Evolutionary conservation across 1,140 invertebrate species (phyloP), one percentile per base, ranked within the genome.

Genomic region (Zaprionus africanus): DNA sequence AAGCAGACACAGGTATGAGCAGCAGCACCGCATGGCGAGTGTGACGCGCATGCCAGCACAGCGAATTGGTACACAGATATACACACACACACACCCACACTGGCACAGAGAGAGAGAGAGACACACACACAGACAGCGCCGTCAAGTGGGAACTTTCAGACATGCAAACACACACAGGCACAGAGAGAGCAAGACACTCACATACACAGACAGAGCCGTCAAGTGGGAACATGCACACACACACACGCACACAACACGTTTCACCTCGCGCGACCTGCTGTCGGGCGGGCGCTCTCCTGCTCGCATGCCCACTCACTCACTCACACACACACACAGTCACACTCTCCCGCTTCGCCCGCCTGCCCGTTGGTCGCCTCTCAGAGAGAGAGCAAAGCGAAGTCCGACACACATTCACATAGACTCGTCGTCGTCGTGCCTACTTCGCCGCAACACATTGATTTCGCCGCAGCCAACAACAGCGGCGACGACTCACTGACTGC

Each of bases 241-340:
- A 57, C n/a, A 36, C 15, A 63, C 19, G 19, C 11, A 51, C 19
- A 5, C 46, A 22, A 51, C 49, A 43, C 56, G 67, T 81, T 80
- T 84, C 82, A 84, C 81, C 82, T 83, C 82, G 36, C 51, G 67
- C 81, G 81, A 83, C 81, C 81, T 83, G 76, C 80, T 58, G 66
- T 58, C 38, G 13, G 36, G 54, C 3, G 17, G 17, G 5, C 36
- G 19, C 24, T 56, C 17, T 54, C 36, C 7, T 17, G 12, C 24
- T 22, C 34, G 9, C 13, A 28, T 7, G n/a, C 15, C 3, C 26
- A 41, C 53, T 54, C 56, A 69, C 76, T 57, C 51, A 49, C 38
- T 7, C 28, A 26, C 5, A 26, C 26, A 26, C 26, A 26, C 26
- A 26, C 26, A 5, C 36, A 43, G 19, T 60, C 28, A 17, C 28